Conservation (phyloP, 2,797 vertebrate species). For the Phrynocephalus vlangalii region DNA sequence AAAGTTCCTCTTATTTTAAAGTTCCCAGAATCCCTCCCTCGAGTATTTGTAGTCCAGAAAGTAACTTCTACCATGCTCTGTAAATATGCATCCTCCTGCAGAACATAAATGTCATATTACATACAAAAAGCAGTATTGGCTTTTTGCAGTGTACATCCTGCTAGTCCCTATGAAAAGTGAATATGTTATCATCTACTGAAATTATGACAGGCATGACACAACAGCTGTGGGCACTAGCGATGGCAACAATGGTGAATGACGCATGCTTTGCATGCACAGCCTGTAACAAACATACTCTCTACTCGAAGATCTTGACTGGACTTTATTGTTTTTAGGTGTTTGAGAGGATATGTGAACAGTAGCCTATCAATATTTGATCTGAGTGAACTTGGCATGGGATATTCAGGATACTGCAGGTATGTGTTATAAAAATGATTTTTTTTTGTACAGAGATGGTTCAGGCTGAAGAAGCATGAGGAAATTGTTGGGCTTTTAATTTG, state of each 20-base stretch:
- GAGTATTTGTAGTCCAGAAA: too few species aligned
- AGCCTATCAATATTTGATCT: slow-evolving; percentile 95
- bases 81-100: background rate
- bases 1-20: too few species aligned
- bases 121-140: background rate
- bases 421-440: background rate
- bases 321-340: slow-evolving; percentile 83
- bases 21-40: too few species aligned
- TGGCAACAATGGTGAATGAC: slow-evolving; percentile 5
- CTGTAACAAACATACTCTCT: background rate
- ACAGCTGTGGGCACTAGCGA: background rate
- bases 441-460: rapidly evolving
- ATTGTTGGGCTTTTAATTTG: background rate
- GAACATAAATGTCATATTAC: slow-evolving; percentile 16
- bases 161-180: slow-evolving; percentile 28
- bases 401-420: slow-evolving; percentile 88
- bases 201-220: background rate
- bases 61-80: background rate
- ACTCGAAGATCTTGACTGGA: slow-evolving; percentile 10
- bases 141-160: slow-evolving; percentile 19
- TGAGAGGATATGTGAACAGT: slow-evolving; percentile 95
- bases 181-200: slow-evolving; percentile 22
- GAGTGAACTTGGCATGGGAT: slow-evolving; percentile 84
- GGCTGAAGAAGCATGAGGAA: background rate
- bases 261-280: slow-evolving; percentile 2